Evolutionary conservation across 2,888 invertebrate species (phyloP).

Genomic region (Drosophila mercatorum): DNA sequence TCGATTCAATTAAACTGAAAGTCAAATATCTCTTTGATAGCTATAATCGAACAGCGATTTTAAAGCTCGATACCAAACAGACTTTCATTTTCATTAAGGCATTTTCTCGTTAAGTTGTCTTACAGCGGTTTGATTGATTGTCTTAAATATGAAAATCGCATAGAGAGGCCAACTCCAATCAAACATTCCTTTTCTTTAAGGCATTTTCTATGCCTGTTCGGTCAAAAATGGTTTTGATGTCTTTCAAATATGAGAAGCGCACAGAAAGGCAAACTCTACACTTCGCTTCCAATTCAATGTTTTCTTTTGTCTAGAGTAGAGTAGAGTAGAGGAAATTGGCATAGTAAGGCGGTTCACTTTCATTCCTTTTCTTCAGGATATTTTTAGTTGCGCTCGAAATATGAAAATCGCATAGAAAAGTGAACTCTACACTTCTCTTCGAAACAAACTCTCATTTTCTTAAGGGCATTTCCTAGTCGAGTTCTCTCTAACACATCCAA

Average conservation of each 20-base stretch:
- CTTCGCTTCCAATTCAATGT: too few relatives aligned
- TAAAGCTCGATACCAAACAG: not conserved
- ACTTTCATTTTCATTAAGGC: not conserved
- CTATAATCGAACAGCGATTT: not conserved
- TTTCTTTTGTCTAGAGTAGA: too few relatives aligned
- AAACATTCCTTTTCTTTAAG: too few relatives aligned
- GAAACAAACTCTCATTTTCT: not conserved
- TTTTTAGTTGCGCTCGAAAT: not conserved
- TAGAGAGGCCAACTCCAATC: too few relatives aligned
- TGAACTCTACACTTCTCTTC: not conserved
- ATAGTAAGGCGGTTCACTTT: too few relatives aligned
- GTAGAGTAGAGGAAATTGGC: too few relatives aligned
- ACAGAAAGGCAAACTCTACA: not conserved
- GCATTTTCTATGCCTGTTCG: too few relatives aligned
- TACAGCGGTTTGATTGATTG: too few relatives aligned
- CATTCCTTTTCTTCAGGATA: not conserved
- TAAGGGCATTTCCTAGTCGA: slow-evolving; percentile 2
- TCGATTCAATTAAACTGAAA: not conserved
- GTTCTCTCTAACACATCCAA: not conserved
- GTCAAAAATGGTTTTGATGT: too few relatives aligned
- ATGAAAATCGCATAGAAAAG: too few relatives aligned
- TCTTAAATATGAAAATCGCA: too few relatives aligned
- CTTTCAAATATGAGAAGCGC: not conserved
- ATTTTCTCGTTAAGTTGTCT: not conserved
- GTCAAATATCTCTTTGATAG: not conserved